Evolutionary conservation across 2,888 invertebrate species (phyloP).

Genomic region (Caenorhabditis auriculariae): DNA sequence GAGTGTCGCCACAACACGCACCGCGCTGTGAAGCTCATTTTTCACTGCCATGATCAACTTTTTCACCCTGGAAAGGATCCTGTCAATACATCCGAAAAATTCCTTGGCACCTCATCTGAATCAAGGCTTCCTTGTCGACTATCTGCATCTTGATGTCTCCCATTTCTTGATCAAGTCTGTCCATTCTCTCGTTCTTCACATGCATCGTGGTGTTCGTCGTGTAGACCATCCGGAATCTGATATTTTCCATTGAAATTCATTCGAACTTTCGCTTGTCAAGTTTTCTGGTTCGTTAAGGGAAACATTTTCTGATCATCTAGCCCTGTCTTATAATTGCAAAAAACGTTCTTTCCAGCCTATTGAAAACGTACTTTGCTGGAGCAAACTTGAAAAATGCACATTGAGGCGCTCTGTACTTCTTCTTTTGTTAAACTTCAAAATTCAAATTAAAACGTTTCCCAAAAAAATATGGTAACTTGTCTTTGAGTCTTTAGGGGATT

Average conservation of each 20-base stretch:
- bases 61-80: constrained; percentile 62
- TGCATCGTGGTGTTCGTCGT: constrained; percentile 73
- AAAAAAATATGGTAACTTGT: too few relatives aligned
- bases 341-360: too few relatives aligned
- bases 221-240: constrained; percentile 69
- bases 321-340: too few relatives aligned
- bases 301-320: too few relatives aligned
- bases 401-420: too few relatives aligned
- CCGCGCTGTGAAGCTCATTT: constrained; percentile 69
- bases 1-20: constrained; percentile 73
- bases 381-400: too few relatives aligned
- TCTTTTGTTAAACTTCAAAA: too few relatives aligned
- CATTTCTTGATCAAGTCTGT: constrained; percentile 76
- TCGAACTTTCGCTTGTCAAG: background rate
- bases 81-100: constrained; percentile 65
- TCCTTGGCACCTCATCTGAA: constrained; percentile 63
- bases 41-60: constrained; percentile 72
- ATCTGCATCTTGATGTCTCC: constrained; percentile 80
- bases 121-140: constrained; percentile 77
- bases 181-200: constrained; percentile 74
- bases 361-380: too few relatives aligned
- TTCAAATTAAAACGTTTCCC: too few relatives aligned
- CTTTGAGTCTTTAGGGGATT: too few relatives aligned
- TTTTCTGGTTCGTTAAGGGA: too few relatives aligned
- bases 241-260: constrained; percentile 64